Evolutionary conservation across 1,140 invertebrate genomes (phyloP).

Genomic region (Eciton burchellii): DNA sequence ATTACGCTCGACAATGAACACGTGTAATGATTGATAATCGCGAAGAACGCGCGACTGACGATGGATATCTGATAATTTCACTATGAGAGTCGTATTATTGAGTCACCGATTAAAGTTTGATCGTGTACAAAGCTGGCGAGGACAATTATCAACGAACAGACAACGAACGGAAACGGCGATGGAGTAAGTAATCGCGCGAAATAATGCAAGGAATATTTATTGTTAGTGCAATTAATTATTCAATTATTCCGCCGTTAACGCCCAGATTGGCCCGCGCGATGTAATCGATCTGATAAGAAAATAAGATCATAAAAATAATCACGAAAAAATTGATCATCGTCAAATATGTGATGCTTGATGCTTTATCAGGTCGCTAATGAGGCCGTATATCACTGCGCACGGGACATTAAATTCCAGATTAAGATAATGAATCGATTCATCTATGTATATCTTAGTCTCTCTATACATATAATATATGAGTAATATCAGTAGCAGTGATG

Average conservation of each 20-base stretch:
- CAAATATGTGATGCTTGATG: background rate
- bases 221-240: constrained; percentile 4
- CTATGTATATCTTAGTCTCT: background rate
- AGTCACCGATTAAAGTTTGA: constrained; percentile 35
- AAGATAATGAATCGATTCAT: background rate
- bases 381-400: background rate
- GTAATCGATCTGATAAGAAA: background rate
- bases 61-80: background rate
- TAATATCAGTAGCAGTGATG: too few species aligned
- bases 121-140: background rate
- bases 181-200: background rate
- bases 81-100: background rate
- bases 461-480: too few species aligned
- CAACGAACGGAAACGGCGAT: background rate
- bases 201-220: background rate
- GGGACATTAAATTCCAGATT: background rate
- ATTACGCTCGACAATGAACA: background rate
- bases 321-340: too few species aligned
- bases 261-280: background rate
- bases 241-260: background rate
- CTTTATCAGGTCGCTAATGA: background rate
- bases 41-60: background rate
- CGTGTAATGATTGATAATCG: background rate
- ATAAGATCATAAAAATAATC: background rate
- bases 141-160: background rate